Base-by-base conservation (phyloP, 2,113 vertebrate genomes). In the Holacanthus passer region DNA sequence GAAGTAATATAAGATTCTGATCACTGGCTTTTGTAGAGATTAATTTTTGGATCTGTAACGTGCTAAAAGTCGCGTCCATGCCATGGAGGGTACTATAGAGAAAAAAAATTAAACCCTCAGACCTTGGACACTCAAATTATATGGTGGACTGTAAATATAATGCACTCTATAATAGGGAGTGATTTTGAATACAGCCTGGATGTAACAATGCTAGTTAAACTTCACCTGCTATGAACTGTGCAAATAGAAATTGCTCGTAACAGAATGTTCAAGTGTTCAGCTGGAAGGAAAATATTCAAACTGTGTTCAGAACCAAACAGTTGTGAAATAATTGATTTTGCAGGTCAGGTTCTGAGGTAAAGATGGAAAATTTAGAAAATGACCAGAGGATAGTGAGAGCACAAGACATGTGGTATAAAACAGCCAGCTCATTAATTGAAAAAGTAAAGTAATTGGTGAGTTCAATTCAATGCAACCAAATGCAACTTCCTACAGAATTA, bases 381-480 rank as follows among this genome's bases (percentile, higher is more conserved):
- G n/a, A n/a, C n/a, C n/a, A n/a, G n/a, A n/a, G n/a, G n/a, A n/a
- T n/a, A n/a, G n/a, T n/a, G n/a, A n/a, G n/a, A n/a, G n/a, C n/a
- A n/a, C n/a, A n/a, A n/a, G n/a, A n/a, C n/a, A n/a, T n/a, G n/a
- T n/a, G n/a, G n/a, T n/a, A n/a, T n/a, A n/a, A n/a, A n/a, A n/a
- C n/a, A n/a, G n/a, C n/a, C n/a, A n/a, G n/a, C n/a, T n/a, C n/a
- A n/a, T n/a, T n/a, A n/a, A n/a, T n/a, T n/a, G n/a, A 5, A 43
- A 43, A 70, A 59, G 5, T 20, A 20, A 47, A 70, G 50, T 65
- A 73, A 75, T 83, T 66, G 41, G 31, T 75, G 24, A 47, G 16
- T 66, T 73, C 11, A 48, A 17, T 43, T 50, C 22, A 31, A 27
- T 32, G 16, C 41, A 74, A 65, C 14, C 22, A 59, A 76, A 81